Base-by-base conservation (phyloP, 1,140 invertebrate species). In the Drosophila bocki region DNA sequence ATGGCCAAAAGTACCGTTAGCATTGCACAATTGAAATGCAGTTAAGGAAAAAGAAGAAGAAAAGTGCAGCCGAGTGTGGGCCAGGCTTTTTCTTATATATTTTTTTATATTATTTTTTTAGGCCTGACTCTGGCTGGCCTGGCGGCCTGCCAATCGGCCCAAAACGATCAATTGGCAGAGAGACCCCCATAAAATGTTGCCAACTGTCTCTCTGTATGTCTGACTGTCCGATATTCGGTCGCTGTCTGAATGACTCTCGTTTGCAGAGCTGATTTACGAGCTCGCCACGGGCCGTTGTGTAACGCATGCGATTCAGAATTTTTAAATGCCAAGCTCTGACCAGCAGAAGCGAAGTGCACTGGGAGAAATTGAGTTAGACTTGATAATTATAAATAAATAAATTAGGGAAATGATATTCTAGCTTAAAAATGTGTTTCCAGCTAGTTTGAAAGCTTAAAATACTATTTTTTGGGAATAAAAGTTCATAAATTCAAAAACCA, bases 261-360 rank as follows among this genome's bases (percentile, higher is more conserved):
- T 87, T 85, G 75, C 48, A 68, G 45, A 33, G 58, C 75, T 92
- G 91, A 92, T 92, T 92, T 92, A 92, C 87, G 91, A 92, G 84
- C 83, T 92, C 83, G 78, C 78, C 83, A 90, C 80, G 84, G 77
- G 84, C 75, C 74, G 91, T 92, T 92, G 91, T 91, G 91, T 91
- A 92, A 92, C 86, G 91, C 85, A 90, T 88, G 85, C 86, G 81
- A 90, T 79, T 88, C 85, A 90, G 85, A 90, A 90, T 90, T 90
- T 67, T 90, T 90, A 91, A 90, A 90, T 90, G 81, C 75, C 78
- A 85, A 82, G 26, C 56, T 60, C 69, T 83, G 76, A 83, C 75
- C 82, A 86, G 74, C 84, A 65, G 72, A 78, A 80, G 67, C 72
- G 29, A 60, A 59, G 1, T 68, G 45, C 33, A 45, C 22, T 1